Percentiles rank a stretch among this genome's conserved stretches.
phyloP scores from a whole-genome alignment of 2,113 vertebrate species.

The Apistogramma diplotaenia region DNA sequence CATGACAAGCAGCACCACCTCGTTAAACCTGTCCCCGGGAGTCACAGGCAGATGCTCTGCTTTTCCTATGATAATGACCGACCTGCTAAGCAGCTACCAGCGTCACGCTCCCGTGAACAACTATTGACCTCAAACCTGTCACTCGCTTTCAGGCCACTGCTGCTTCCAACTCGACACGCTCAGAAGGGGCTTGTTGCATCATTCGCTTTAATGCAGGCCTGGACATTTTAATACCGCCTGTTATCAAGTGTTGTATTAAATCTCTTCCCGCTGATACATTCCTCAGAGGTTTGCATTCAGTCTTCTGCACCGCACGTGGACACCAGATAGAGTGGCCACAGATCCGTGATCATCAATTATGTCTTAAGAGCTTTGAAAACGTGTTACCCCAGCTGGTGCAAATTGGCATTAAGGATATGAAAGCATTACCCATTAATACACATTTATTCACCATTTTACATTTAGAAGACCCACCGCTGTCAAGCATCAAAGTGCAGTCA shows the following conservation, averaged over 20 bases:
- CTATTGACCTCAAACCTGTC: conserved; percentile 62
- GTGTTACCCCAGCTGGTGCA: conserved; percentile 26
- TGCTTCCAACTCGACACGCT: conserved; percentile 29
- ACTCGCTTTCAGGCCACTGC: conserved; percentile 14
- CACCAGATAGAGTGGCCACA: conserved; percentile 8
- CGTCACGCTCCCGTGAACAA: conserved; percentile 61
- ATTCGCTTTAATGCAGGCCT: conserved; percentile 8
- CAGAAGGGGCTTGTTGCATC: conserved; percentile 22
- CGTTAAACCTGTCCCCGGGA: conserved; percentile 64
- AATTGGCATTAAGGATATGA: conserved; percentile 62
- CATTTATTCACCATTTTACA: conserved; percentile 64
- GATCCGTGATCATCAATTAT: conserved; percentile 45
- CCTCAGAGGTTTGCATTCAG: background rate
- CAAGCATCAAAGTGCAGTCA: conserved; percentile 56
- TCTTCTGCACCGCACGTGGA: conserved; percentile 9
- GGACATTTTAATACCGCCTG: background rate
- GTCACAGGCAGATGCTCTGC: conserved; percentile 64
- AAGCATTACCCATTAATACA: conserved; percentile 60
- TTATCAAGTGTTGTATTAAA: conserved; percentile 2
- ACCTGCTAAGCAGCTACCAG: conserved; percentile 47
- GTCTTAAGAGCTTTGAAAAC: conserved; percentile 46
- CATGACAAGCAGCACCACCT: conserved; percentile 56
- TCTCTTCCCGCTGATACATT: background rate
- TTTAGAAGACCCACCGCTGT: conserved; percentile 56
- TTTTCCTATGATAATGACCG: conserved; percentile 63